Evolutionary conservation across 2,888 invertebrate species (phyloP).

Genomic region (Aromia moschata): DNA sequence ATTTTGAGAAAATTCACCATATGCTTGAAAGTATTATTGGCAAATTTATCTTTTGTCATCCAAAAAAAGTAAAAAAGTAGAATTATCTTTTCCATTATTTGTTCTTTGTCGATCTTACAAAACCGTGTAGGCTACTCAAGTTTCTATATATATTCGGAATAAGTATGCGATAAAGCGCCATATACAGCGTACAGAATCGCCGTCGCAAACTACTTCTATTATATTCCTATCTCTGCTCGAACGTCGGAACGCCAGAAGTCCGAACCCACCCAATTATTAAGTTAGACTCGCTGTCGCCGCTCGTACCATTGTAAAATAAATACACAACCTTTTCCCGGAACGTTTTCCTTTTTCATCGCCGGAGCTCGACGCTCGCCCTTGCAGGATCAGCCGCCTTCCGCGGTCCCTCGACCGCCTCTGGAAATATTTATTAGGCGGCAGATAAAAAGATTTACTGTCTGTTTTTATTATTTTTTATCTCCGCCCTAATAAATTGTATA

Average conservation of each 20-base stretch:
- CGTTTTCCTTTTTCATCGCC: constrained; percentile 5
- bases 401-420: constrained; percentile 13
- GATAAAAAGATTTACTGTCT: constrained; percentile 26
- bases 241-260: constrained; percentile 3
- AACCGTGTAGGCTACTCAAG: too few relatives aligned
- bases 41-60: too few relatives aligned
- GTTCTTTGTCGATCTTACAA: too few relatives aligned
- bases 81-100: too few relatives aligned
- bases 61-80: too few relatives aligned
- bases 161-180: too few relatives aligned
- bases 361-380: constrained; percentile 5
- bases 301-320: constrained; percentile 24
- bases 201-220: neutral
- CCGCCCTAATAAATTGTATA: constrained; percentile 16
- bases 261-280: constrained; percentile 20
- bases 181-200: too few relatives aligned
- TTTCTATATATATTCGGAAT: too few relatives aligned
- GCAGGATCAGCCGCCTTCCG: constrained; percentile 14
- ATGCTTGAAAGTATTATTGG: too few relatives aligned
- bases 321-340: constrained; percentile 2
- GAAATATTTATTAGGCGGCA: constrained; percentile 21
- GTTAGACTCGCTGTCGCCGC: constrained; percentile 20
- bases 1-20: too few relatives aligned
- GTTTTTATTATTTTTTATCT: constrained; percentile 28
- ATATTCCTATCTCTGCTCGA: neutral